Conservation (phyloP, 2,113 vertebrate species). For the Pangasianodon gigas region DNA sequence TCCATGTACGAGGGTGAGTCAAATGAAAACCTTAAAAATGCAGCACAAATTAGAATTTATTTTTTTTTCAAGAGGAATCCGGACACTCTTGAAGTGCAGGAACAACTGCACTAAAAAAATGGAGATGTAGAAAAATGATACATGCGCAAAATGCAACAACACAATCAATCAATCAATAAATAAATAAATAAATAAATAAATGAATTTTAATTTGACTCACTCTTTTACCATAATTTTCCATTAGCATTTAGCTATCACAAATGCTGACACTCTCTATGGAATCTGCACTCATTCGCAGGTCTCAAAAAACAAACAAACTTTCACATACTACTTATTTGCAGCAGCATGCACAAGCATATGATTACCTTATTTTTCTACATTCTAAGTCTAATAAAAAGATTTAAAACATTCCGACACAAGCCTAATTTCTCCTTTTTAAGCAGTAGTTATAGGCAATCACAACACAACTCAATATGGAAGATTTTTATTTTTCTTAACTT, state of each 20-base stretch:
- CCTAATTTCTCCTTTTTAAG: neutral
- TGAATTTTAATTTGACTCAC: no score
- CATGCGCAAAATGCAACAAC: neutral
- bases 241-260: neutral
- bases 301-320: neutral
- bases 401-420: neutral
- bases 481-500: neutral
- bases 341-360: no score
- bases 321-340: no score
- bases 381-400: neutral
- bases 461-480: neutral
- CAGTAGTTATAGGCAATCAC: neutral
- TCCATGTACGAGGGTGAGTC: neutral
- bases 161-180: no score
- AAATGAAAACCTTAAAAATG: neutral
- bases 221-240: neutral
- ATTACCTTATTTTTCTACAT: neutral
- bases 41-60: neutral
- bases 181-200: no score
- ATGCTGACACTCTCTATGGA: neutral
- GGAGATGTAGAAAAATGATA: neutral
- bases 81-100: neutral
- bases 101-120: neutral
- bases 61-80: neutral
- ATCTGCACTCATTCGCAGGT: neutral